These are phyloP conservation scores for Aleiodes testaceus DNA, from an alignment of 2,888 invertebrate species.

Conservation along the genomic window DNA sequence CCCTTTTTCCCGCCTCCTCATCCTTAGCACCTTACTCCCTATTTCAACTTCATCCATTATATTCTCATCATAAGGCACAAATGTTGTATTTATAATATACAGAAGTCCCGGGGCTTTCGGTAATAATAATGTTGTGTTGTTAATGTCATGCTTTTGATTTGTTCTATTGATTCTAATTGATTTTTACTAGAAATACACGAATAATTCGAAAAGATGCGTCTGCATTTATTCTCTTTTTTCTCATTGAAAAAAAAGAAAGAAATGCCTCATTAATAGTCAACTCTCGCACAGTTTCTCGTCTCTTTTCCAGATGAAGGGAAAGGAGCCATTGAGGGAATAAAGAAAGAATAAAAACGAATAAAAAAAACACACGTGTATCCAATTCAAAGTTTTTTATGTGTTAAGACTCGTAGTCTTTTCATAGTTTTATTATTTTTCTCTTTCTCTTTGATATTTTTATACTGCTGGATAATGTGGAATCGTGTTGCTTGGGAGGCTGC, in stretches of 20 bases:
- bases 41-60: constrained; percentile 55
- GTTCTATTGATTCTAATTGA: no score
- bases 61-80: constrained; percentile 59
- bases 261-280: constrained; percentile 41
- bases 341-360: constrained; percentile 35
- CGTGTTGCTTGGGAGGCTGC: constrained; percentile 60
- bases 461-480: constrained; percentile 5
- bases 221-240: constrained; percentile 54
- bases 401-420: not conserved
- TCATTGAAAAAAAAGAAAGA: constrained; percentile 14
- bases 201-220: constrained; percentile 27
- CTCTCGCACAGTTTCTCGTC: constrained; percentile 40
- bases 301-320: constrained; percentile 39
- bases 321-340: constrained; percentile 22
- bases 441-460: constrained; percentile 28
- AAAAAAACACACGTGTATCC: constrained; percentile 37
- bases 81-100: not conserved
- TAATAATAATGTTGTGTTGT: not conserved
- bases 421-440: constrained; percentile 16
- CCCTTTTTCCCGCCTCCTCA: constrained; percentile 30
- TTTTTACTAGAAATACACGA: no score
- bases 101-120: not conserved
- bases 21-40: constrained; percentile 18
- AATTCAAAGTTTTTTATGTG: not conserved
- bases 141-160: not conserved